These are phyloP conservation scores for Sylvilagus bachmani DNA, from an alignment of 2,113 vertebrate genomes.

Conservation along the genomic window DNA sequence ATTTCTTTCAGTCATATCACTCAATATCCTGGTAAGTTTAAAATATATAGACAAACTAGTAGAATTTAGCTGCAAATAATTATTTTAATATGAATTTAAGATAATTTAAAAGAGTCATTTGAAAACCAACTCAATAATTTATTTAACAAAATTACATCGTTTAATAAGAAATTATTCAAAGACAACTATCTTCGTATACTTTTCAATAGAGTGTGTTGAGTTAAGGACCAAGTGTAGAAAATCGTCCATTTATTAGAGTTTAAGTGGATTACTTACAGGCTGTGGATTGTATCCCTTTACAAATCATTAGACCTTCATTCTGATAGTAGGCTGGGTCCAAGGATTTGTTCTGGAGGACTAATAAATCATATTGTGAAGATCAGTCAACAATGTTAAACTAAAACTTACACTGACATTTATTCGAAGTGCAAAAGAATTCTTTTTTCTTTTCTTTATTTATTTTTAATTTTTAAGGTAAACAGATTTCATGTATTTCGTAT, in stretches of 20 bases:
- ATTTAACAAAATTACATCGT: background rate
- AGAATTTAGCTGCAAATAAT: background rate
- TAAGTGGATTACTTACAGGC: background rate
- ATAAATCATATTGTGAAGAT: conserved; percentile 7
- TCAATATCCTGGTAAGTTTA: background rate
- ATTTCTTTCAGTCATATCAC: background rate
- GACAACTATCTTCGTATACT: background rate
- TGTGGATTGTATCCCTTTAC: background rate
- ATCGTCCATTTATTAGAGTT: background rate
- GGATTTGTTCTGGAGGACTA: background rate
- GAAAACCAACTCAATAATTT: background rate
- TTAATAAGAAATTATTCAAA: background rate
- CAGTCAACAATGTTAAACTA: background rate
- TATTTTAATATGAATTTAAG: background rate
- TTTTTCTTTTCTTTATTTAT: too few species aligned
- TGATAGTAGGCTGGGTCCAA: background rate
- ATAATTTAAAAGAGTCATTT: background rate
- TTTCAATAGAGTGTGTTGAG: background rate
- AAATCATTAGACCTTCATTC: background rate
- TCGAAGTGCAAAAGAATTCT: background rate
- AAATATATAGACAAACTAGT: background rate
- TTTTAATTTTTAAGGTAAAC: too few species aligned
- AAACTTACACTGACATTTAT: background rate
- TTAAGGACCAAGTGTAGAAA: background rate
- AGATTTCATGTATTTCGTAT: too few species aligned